Percentiles rank a stretch among this genome's conserved stretches.
phyloP scores from a whole-genome alignment of 2,797 vertebrate genomes.

The Myiothlypis coronata region DNA sequence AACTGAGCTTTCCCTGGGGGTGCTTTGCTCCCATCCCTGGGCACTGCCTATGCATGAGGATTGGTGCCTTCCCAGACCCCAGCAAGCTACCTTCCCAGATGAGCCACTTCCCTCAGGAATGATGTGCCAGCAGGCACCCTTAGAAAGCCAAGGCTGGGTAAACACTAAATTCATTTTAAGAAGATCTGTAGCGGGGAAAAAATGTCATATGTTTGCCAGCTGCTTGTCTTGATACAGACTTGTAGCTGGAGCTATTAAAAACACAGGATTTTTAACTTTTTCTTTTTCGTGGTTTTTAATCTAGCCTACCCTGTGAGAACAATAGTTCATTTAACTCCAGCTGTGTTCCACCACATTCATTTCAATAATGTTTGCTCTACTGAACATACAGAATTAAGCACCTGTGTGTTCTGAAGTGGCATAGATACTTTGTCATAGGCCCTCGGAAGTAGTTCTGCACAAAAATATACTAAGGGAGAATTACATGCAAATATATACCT shows the following conservation, averaged over 20 bases:
- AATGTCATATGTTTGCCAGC: constrained; percentile 47
- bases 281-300: constrained; percentile 14
- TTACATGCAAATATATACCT: not conserved
- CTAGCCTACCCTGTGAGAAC: constrained; percentile 31
- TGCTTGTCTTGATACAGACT: not conserved
- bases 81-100: not conserved
- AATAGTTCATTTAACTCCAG: constrained; percentile 60
- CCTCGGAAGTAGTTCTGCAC: not conserved
- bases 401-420: constrained; percentile 40
- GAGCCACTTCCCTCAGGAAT: not conserved
- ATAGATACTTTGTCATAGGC: constrained; percentile 32
- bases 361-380: constrained; percentile 52
- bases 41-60: not conserved
- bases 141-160: constrained; percentile 18
- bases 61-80: not conserved
- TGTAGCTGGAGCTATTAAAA: constrained; percentile 8
- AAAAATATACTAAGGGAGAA: not conserved
- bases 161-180: constrained; percentile 12
- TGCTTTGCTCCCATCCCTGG: not conserved
- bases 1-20: not conserved
- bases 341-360: constrained; percentile 49
- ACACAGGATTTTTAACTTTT: not conserved
- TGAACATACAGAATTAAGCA: constrained; percentile 53
- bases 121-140: not conserved
- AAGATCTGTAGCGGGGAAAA: not conserved